Conservation (phyloP, 2,888 invertebrate genomes). For the Herminia tarsipennalis region DNA sequence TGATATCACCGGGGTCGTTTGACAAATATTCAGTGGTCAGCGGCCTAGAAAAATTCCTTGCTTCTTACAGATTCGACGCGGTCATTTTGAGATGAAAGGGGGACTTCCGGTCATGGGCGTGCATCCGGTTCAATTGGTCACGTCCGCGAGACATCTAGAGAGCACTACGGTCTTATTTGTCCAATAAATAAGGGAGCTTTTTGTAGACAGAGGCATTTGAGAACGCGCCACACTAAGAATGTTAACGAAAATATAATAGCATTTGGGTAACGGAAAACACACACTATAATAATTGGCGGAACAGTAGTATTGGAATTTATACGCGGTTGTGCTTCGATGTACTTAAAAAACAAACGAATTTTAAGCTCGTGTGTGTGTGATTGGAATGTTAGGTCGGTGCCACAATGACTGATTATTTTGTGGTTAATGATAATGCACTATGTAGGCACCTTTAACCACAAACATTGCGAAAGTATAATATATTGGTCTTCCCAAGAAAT, state of each 20-base stretch:
- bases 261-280: constrained; percentile 58
- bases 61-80: constrained; percentile 74
- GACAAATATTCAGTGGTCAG: constrained; percentile 77
- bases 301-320: constrained; percentile 41
- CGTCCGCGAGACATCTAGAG: constrained; percentile 43
- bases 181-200: constrained; percentile 59
- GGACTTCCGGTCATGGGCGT: constrained; percentile 77
- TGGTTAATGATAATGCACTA: no score
- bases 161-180: constrained; percentile 51
- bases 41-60: constrained; percentile 79
- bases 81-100: constrained; percentile 80
- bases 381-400: constrained; percentile 37
- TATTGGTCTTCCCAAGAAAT: no score
- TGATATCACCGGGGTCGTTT: constrained; percentile 58
- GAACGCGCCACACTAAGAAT: constrained; percentile 54
- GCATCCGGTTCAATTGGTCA: constrained; percentile 72
- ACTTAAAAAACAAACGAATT: constrained; percentile 57
- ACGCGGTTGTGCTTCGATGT: constrained; percentile 46
- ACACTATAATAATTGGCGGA: constrained; percentile 48
- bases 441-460: no score
- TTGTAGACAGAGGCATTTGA: constrained; percentile 58
- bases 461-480: not conserved
- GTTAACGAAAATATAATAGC: constrained; percentile 58
- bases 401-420: constrained; percentile 16
- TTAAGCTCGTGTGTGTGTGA: constrained; percentile 22